Evolutionary conservation across 2,797 vertebrate species (phyloP).

Genomic region (Acanthurus tractus): DNA sequence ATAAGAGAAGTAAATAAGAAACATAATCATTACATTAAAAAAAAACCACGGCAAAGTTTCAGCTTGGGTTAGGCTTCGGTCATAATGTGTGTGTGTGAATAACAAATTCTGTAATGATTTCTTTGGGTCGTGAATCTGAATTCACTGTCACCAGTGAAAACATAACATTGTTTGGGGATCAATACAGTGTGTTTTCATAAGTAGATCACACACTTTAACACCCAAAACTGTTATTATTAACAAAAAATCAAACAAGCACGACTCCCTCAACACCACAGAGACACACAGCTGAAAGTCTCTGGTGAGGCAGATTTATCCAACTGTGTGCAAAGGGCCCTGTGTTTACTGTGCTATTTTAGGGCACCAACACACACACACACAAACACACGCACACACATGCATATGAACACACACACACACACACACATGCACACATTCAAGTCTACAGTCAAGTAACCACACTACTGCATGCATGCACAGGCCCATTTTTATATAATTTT

Average conservation of each 20-base stretch:
- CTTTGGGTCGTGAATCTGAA: no score
- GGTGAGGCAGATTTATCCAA: conserved; percentile 27
- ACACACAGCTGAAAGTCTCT: not conserved
- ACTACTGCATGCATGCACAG: conserved; percentile 35
- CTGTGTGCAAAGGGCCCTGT: conserved; percentile 37
- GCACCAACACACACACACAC: conserved; percentile 9
- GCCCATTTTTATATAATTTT: conserved; percentile 33
- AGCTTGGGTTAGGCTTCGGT: no score
- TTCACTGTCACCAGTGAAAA: not conserved
- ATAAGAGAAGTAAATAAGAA: no score
- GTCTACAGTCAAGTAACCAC: conserved; percentile 39
- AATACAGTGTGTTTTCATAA: not conserved
- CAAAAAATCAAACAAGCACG: conserved; percentile 13
- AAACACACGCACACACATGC: conserved; percentile 36
- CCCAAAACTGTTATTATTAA: conserved; percentile 6
- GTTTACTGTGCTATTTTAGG: conserved; percentile 63
- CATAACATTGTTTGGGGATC: not conserved
- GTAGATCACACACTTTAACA: not conserved
- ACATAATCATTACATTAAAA: no score
- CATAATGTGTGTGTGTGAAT: not conserved
- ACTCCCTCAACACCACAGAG: not conserved
- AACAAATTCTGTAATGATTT: conserved; percentile 4
- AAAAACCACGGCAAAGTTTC: no score
- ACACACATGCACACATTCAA: conserved; percentile 32
- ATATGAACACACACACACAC: conserved; percentile 32